Base-by-base conservation (phyloP, 2,797 vertebrate genomes). In the Synaphobranchus kaupii region DNA sequence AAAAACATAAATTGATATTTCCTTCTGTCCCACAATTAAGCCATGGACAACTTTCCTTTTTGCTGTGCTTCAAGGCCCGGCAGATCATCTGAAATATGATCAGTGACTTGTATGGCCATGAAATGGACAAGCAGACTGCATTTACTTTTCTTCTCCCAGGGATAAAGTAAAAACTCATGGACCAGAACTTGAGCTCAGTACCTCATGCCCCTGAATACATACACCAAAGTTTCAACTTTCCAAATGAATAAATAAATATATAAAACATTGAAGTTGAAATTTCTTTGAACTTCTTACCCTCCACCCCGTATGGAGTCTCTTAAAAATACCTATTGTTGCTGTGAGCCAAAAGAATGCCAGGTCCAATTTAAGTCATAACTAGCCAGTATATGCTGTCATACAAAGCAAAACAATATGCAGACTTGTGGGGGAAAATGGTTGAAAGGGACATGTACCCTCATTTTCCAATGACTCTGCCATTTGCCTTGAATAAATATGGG, bases 401-500 rank as follows among this genome's bases (percentile, higher is more conserved):
- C 22, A 48, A 47, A 20, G 84, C 22, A 6, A 60, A 47, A 60
- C 17, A 68, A 28, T 25, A 39, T 13, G 1, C 47, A 50, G 80
- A 82, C 44, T 9, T 82, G 17, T 50, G 48, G 20, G 44, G 39
- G 25, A 68, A 66, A 85, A 85, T 60, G 48, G 84, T 60, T 85
- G 4, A 25, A 68, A 68, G 84, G 58, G 84, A 85, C 84, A 85
- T 47, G 84, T 85, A 85, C 56, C 84, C 84, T 31, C 68, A 25
- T 85, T 85, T 66, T n/a, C 22, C n/a, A n/a, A n/a, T n/a, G n/a
- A n/a, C n/a, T n/a, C n/a, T n/a, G n/a, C n/a, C 2, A 66, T 47
- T 47, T 66, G 78, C 78, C 34, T 84, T 60, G 39, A 39, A 34
- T 39, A 58, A 22, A 84, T n/a, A 25, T 7, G 47, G 22, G 22